phyloP scores from a whole-genome alignment of 53 echinoderm and acorn worm species.

The Paracentrotus lividus region DNA sequence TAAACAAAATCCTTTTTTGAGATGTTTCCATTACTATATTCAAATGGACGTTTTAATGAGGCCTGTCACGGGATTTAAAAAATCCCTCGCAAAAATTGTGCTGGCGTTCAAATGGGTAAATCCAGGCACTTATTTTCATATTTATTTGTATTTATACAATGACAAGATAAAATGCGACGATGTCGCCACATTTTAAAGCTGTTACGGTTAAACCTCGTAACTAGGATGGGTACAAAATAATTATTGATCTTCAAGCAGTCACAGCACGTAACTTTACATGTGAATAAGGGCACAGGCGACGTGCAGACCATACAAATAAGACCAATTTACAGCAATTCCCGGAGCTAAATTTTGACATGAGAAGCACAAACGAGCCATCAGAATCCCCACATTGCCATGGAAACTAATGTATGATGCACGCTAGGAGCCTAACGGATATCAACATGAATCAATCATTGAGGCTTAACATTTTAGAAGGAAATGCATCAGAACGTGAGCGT shows the following conservation, averaged over 20 bases:
- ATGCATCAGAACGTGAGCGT: background rate
- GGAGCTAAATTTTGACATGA: slow-evolving; percentile 7
- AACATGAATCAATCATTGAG: background rate
- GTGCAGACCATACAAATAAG: slow-evolving; percentile 18
- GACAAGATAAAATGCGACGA: no score
- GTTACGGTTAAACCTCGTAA: no score
- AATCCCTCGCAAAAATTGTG: no score
- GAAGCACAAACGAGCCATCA: background rate
- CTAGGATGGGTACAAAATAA: no score
- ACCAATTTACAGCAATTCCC: background rate
- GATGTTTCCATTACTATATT: no score
- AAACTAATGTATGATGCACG: slow-evolving; percentile 23
- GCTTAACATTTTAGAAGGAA: background rate
- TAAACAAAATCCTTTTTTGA: no score
- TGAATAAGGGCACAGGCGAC: background rate
- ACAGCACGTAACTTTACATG: background rate
- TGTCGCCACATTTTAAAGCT: background rate
- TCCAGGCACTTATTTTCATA: no score
- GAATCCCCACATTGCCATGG: slow-evolving; percentile 3
- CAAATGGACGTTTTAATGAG: no score
- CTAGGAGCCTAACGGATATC: background rate
- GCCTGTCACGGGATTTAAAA: no score
- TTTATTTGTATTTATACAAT: background rate
- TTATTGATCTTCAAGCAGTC: slow-evolving; percentile 8
- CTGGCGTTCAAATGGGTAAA: no score